Evolutionary conservation across 2,797 vertebrate genomes (phyloP), one percentile per base, ranked within the genome.

Genomic region (Lycodopsis pacificus): DNA sequence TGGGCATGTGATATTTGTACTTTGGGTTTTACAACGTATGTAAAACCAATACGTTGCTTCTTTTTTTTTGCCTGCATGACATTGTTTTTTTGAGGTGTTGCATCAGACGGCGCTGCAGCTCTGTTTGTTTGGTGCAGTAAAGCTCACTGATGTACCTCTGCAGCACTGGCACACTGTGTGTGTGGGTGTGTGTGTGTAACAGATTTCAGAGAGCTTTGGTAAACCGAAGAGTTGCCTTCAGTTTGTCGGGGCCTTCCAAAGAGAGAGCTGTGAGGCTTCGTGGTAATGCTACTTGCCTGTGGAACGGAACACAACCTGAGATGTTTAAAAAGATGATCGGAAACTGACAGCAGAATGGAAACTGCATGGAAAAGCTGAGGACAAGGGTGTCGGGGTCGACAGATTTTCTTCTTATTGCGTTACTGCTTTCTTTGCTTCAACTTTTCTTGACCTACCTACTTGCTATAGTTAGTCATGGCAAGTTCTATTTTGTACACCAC

Each of bases 91-190:
- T 34, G 1, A 53, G 30, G 30, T 46, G 70, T 58, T 70, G 57
- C 64, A 58, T 54, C 36, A 59, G 53, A 58, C 46, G 27, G 51
- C 10, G 61, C 78, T 79, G 73, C 71, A 56, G 65, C 74, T 71
- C 22, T 30, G 51, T 49, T 20, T 25, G 30, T 80, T 74, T 82
- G 81, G 74, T 81, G 87, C 83, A 83, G 78, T 75, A 53, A 76
- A 56, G 54, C 65, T 53, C 58, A 54, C 27, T 27, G 27, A 4
- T 27, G 27, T 27, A 27, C 10, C 81, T 70, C 81, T 91, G 91
- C 89, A 80, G 85, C 59, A 73, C 42, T 86, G 77, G 78, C 80
- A 79, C 66, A 13, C 25, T 49, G 65, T 65, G 64, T 70, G 40
- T 67, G 62, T 51, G 32, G 1, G 40, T 30, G 17, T 15, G 42